phyloP scores from a whole-genome alignment of 2,888 invertebrate species.

The Lamproptera curius region DNA sequence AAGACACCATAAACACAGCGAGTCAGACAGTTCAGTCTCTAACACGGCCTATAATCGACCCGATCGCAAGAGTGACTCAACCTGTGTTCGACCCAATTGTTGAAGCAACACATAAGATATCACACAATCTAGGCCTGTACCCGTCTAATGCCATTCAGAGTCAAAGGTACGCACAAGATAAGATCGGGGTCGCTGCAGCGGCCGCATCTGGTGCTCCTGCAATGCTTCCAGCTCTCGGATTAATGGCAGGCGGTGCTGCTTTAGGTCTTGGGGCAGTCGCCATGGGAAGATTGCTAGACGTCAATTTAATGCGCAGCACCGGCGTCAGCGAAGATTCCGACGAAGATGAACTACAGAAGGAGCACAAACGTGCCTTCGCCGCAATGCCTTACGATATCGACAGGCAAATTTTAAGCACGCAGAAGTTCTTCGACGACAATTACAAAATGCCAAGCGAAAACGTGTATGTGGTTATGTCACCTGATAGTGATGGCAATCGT shows the following conservation, averaged over 20 bases:
- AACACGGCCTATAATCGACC: conserved; percentile 79
- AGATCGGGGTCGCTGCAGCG: conserved; percentile 80
- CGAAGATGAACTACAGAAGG: conserved; percentile 65
- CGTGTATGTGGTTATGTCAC: conserved; percentile 73
- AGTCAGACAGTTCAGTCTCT: conserved; percentile 84
- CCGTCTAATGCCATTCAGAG: conserved; percentile 61
- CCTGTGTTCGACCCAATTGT: conserved; percentile 86
- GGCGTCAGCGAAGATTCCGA: conserved; percentile 57
- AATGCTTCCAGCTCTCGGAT: conserved; percentile 85
- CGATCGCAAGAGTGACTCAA: conserved; percentile 77
- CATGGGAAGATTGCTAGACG: conserved; percentile 84
- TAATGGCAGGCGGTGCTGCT: conserved; percentile 90
- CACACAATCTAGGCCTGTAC: conserved; percentile 84
- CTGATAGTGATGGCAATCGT: conserved; percentile 47
- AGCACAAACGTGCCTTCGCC: conserved; percentile 76
- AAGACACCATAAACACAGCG: conserved; percentile 83
- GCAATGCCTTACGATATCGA: conserved; percentile 60
- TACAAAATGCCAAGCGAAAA: conserved; percentile 76
- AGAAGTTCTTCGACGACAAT: conserved; percentile 68
- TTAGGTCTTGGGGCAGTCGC: conserved; percentile 89
- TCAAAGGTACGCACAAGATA: conserved; percentile 77
- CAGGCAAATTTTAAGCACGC: conserved; percentile 59
- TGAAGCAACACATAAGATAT: conserved; percentile 88
- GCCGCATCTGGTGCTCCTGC: conserved; percentile 77
- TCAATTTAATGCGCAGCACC: conserved; percentile 79